Conservation (phyloP, 2,797 vertebrate genomes). For the Miichthys miiuy region DNA sequence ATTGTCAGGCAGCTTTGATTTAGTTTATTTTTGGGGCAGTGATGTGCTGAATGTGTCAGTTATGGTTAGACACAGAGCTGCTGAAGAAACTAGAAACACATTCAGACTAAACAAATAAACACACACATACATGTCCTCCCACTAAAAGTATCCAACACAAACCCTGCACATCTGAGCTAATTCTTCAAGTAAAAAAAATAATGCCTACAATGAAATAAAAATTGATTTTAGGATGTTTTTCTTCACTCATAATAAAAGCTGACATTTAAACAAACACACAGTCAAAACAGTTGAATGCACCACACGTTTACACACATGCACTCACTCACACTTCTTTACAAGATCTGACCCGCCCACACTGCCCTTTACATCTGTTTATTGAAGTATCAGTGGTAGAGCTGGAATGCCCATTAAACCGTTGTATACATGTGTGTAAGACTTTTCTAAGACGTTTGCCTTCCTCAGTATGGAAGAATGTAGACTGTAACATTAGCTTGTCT, state of each 20-base stretch:
- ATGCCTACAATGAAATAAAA: neutral
- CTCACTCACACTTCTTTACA: constrained; percentile 38
- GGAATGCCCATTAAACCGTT: constrained; percentile 70
- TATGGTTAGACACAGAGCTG: constrained; percentile 56
- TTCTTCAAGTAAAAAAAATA: neutral
- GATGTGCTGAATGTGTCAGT: constrained; percentile 69
- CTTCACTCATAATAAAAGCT: neutral
- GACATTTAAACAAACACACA: neutral
- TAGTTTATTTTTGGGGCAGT: constrained; percentile 63
- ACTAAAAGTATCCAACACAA: neutral
- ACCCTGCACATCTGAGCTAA: neutral
- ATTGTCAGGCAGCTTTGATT: constrained; percentile 42
- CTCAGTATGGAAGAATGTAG: constrained; percentile 39
- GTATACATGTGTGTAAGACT: constrained; percentile 4
- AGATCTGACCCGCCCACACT: constrained; percentile 34
- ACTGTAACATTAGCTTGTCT: constrained; percentile 38
- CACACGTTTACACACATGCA: constrained; percentile 3
- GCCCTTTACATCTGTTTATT: constrained; percentile 45
- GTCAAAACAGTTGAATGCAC: constrained; percentile 8
- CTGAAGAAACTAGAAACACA: constrained; percentile 25
- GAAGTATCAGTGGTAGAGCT: constrained; percentile 49
- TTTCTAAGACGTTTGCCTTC: constrained; percentile 15
- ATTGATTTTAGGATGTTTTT: neutral
- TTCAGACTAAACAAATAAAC: constrained; percentile 10
- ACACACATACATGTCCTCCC: neutral